Evolutionary conservation across 2,797 vertebrate species (phyloP).

Genomic region (Sebastes reedi): DNA sequence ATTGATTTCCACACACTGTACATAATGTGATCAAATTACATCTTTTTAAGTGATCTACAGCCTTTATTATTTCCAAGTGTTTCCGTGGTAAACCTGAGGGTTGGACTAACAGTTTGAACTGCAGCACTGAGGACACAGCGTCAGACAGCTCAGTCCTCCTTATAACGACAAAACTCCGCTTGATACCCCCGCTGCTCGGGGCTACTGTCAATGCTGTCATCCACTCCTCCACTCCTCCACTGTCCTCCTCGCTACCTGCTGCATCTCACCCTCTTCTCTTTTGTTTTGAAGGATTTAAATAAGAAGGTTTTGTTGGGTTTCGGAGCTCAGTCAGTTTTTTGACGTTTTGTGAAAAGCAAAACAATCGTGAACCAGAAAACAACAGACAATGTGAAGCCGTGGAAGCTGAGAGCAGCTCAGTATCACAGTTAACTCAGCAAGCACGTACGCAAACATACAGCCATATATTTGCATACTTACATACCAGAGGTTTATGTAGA

Average conservation of each 20-base stretch:
- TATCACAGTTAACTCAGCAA: constrained; percentile 14
- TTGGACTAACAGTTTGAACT: constrained; percentile 24
- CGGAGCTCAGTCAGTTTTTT: constrained; percentile 3
- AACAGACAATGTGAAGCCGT: not conserved
- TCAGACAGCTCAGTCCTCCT: constrained; percentile 32
- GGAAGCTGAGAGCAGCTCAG: constrained; percentile 11
- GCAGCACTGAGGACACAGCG: constrained; percentile 25
- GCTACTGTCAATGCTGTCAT: constrained; percentile 57
- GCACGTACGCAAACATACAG: not conserved
- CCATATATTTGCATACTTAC: not conserved
- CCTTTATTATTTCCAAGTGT: not conserved
- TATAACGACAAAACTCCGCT: constrained; percentile 47
- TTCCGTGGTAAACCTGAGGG: not conserved
- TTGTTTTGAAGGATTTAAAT: constrained; percentile 39
- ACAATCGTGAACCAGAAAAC: constrained; percentile 10
- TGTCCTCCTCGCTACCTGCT: constrained; percentile 33
- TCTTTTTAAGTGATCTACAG: not conserved
- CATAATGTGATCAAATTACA: not conserved
- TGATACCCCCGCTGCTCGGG: constrained; percentile 47
- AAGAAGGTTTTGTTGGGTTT: not conserved
- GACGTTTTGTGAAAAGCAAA: constrained; percentile 25
- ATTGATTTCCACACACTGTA: not conserved
- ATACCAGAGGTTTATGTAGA: not conserved
- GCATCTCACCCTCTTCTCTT: not conserved
- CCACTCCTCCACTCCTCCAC: constrained; percentile 5